These are phyloP conservation scores for Liparis tanakae DNA, from an alignment of 2,797 vertebrate species.

Conservation along the genomic window DNA sequence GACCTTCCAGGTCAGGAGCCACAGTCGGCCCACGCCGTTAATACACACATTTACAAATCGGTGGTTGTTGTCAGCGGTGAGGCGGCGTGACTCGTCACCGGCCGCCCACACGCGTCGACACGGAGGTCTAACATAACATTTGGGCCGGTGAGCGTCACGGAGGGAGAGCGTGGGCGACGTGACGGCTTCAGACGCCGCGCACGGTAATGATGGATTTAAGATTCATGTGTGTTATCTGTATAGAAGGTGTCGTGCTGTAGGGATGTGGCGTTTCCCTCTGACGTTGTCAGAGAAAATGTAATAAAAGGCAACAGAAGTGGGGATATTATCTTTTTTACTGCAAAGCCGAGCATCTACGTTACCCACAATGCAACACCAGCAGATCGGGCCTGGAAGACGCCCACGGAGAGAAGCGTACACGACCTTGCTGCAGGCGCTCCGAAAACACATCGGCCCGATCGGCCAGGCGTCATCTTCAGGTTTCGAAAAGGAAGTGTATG, in stretches of 20 bases:
- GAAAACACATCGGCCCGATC: too few relatives aligned
- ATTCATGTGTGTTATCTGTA: not conserved
- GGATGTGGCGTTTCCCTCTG: not conserved
- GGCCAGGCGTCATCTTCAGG: too few relatives aligned
- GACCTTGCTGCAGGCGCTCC: too few relatives aligned
- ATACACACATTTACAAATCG: constrained; percentile 25
- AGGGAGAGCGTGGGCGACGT: constrained; percentile 58
- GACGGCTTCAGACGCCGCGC: constrained; percentile 45
- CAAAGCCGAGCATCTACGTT: not conserved
- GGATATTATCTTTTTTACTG: not conserved
- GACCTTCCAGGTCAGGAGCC: constrained; percentile 6
- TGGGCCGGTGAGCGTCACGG: constrained; percentile 51
- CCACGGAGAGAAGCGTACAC: too few relatives aligned
- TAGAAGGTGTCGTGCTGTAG: not conserved
- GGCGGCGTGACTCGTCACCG: constrained; percentile 40
- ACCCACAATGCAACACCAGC: not conserved
- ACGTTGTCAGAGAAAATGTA: not conserved
- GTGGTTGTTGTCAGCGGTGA: constrained; percentile 21
- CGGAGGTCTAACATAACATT: constrained; percentile 59
- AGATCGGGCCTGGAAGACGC: too few relatives aligned
- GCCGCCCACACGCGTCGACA: constrained; percentile 67
- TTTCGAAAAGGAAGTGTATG: too few relatives aligned
- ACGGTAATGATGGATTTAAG: not conserved
- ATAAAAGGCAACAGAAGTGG: not conserved
- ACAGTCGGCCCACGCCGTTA: constrained; percentile 14